Evolutionary conservation across 2,113 vertebrate species (phyloP), one percentile per base, ranked within the genome.

Genomic region (Tympanuchus pallidicinctus): DNA sequence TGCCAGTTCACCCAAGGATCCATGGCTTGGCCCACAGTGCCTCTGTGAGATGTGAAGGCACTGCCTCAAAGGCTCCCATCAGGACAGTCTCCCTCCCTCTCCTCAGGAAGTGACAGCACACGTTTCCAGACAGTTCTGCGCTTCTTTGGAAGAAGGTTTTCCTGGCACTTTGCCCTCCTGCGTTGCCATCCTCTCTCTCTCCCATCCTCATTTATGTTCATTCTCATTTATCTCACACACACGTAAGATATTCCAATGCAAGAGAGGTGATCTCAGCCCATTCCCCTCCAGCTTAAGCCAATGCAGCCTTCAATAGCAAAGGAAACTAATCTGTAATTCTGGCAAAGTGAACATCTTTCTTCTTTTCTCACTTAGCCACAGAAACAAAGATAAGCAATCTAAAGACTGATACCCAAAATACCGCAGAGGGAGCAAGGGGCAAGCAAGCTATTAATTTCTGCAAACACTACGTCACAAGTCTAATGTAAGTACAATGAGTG

Each of bases 251-350:
- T 52, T 83, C 47, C 61, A 25, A 1, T 25, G n/a, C 27, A 42
- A 65, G 94, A 83, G 30, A 36, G 42, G 32, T 90, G 92, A 88
- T 67, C 80, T 93, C 90, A 92, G 82, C 21, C 76, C 86, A 30
- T 63, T 80, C 32, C 10, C 27, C 30, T 83, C 11, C 63, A 43
- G 48, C 30, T 45, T 57, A 32, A 94, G 82, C 66, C 78, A 81
- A 60, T 24, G 75, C 4, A 1, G 34, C 70, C 63, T 90, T 57
- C 50, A 34, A 0, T 84, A 76, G 70, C 76, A 75, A 54, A 73
- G 27, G 63, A 92, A 86, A 80, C 32, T 25, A 71, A 83, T 45
- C 34, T 2, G 1, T 72, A 83, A 32, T 52, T 74, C 89, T 80
- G 71, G 54, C 15, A 87, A 82, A 91, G 80, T 18, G 3, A 64